Conservation (phyloP, 2,113 vertebrate species). For the Mugil cephalus region DNA sequence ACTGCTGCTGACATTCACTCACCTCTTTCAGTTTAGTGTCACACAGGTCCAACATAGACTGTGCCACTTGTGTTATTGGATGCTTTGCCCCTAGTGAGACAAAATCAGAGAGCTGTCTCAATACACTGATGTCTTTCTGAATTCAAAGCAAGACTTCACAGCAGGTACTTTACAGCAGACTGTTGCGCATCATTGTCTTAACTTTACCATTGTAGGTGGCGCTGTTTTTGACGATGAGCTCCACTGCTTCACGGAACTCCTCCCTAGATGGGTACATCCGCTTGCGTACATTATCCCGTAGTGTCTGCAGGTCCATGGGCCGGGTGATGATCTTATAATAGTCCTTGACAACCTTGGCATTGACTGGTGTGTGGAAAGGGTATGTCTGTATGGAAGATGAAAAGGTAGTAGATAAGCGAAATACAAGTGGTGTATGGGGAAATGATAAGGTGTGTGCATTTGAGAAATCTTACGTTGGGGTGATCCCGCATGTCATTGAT, state of each 20-base stretch:
- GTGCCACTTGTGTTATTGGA: conserved; percentile 96
- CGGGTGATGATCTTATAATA: conserved; percentile 98
- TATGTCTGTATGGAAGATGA: conserved; percentile 87
- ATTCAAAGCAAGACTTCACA: neutral
- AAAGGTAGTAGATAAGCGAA: neutral
- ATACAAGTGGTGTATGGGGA: neutral
- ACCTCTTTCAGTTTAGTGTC: conserved; percentile 97
- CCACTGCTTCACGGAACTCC: conserved; percentile 95
- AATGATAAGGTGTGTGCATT: neutral
- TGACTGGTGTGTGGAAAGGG: conserved; percentile 97
- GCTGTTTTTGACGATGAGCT: conserved; percentile 96
- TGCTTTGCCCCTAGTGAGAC: conserved; percentile 91
- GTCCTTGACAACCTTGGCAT: conserved; percentile 96
- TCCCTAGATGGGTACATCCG: conserved; percentile 95
- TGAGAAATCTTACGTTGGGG: conserved; percentile 88
- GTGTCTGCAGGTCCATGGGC: conserved; percentile 97
- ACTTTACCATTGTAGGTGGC: conserved; percentile 93
- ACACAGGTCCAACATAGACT: conserved; percentile 96
- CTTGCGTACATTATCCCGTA: conserved; percentile 96
- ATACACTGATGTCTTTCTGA: neutral
- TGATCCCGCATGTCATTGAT: conserved; percentile 98
- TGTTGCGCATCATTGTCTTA: neutral
- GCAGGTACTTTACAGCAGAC: neutral
- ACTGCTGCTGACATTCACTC: conserved; percentile 48
- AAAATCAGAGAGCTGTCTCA: conserved; percentile 32